Evolutionary conservation across 1,140 invertebrate species (phyloP).

Genomic region (Euwallacea fornicatus): DNA sequence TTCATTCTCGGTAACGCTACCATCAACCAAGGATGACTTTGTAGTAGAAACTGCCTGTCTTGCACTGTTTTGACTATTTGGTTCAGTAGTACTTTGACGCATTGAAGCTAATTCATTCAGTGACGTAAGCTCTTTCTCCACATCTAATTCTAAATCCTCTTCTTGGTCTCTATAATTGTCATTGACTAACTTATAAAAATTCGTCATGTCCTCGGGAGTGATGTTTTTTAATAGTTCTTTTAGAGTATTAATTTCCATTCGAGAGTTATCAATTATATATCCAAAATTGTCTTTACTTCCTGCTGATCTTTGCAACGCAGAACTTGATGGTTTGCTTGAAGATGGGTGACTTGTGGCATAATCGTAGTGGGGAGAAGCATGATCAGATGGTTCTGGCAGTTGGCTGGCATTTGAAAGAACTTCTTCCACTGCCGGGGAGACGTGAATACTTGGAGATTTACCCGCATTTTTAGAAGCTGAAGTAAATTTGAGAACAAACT

Average conservation of each 20-base stretch:
- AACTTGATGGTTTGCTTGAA: constrained; percentile 23
- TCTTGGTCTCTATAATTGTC: constrained; percentile 34
- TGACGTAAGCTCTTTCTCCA: constrained; percentile 5
- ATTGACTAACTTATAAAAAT: constrained; percentile 33
- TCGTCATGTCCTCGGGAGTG: constrained; percentile 27
- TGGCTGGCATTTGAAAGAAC: constrained; percentile 2
- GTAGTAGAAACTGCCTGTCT: neutral
- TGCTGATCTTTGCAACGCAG: constrained; percentile 21
- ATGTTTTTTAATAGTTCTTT: constrained; percentile 32
- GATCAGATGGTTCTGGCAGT: neutral
- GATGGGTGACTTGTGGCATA: constrained; percentile 2
- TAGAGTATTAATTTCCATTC: constrained; percentile 25
- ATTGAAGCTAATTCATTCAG: constrained; percentile 1
- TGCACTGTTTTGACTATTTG: neutral
- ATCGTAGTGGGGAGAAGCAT: too few relatives aligned
- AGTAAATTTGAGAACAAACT: constrained; percentile 6
- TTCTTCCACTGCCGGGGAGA: constrained; percentile 23
- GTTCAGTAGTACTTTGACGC: neutral
- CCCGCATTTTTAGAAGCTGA: neutral
- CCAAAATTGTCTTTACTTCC: constrained; percentile 24
- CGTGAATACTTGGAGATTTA: neutral
- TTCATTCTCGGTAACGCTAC: neutral
- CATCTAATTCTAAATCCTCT: neutral
- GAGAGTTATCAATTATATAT: constrained; percentile 31
- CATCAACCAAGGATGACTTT: neutral